These are phyloP conservation scores for Temnothorax ravouxi DNA, from an alignment of 2,888 invertebrate genomes.

Conservation along the genomic window DNA sequence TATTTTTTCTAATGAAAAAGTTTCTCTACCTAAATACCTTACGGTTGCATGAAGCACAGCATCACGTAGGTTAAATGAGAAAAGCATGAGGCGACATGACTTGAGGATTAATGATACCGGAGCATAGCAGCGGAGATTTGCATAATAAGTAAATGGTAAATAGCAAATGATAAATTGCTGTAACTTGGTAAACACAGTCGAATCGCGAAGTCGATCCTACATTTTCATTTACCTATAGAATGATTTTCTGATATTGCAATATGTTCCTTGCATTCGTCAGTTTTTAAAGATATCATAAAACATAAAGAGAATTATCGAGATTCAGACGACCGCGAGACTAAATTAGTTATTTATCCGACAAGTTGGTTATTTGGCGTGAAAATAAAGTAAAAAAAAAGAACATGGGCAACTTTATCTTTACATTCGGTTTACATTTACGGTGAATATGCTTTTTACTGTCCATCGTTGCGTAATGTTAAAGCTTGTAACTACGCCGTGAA, in stretches of 20 bases:
- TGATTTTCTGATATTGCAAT: conserved; percentile 31
- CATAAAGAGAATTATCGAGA: neutral
- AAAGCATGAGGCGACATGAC: conserved; percentile 13
- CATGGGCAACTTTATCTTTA: conserved; percentile 27
- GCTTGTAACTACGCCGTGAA: neutral
- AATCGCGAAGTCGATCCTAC: neutral
- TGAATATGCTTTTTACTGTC: conserved; percentile 25
- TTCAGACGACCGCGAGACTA: neutral
- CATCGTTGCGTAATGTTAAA: conserved; percentile 31
- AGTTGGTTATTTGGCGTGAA: neutral
- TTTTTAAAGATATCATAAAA: conserved; percentile 47
- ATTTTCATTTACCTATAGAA: conserved; percentile 16
- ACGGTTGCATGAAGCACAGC: neutral
- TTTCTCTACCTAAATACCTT: neutral
- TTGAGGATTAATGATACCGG: conserved; percentile 8
- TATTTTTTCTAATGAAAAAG: conserved; percentile 4
- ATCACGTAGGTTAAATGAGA: conserved; percentile 26
- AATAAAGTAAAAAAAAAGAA: conserved; percentile 23
- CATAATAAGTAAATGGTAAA: conserved; percentile 25
- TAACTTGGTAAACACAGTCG: neutral
- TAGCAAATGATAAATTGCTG: conserved; percentile 21
- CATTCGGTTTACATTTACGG: conserved; percentile 2
- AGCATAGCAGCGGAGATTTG: conserved; percentile 8
- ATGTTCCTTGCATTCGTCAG: conserved; percentile 46
- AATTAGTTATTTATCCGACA: neutral